Conservation (phyloP, 2,797 vertebrate genomes). For the Pachyuromys duprasi region DNA sequence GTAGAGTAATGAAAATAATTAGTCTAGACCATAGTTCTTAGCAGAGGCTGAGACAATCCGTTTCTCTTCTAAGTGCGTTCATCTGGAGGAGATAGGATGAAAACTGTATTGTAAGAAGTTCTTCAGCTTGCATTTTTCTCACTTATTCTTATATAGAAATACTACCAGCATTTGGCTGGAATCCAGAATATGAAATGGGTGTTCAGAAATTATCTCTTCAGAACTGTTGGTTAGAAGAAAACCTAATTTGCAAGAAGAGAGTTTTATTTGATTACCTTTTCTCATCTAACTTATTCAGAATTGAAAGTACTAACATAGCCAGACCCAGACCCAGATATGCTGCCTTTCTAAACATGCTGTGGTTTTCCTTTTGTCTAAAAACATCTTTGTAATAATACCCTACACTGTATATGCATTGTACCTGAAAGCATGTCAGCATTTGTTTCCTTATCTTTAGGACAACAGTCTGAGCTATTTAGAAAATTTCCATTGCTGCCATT, state of each 20-base stretch:
- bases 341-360: not conserved
- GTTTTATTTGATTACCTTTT: constrained; percentile 40
- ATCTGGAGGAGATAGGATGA: not conserved
- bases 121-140: not conserved
- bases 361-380: constrained; percentile 37
- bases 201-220: constrained; percentile 28
- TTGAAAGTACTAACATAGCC: not conserved
- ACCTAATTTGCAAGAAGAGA: not conserved
- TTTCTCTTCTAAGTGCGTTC: not conserved
- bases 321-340: not conserved
- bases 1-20: not conserved
- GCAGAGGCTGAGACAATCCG: not conserved
- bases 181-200: not conserved
- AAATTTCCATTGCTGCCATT: constrained; percentile 7
- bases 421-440: constrained; percentile 24
- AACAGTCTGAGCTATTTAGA: not conserved
- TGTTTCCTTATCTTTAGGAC: constrained; percentile 53
- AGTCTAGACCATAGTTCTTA: not conserved
- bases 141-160: constrained; percentile 10
- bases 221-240: constrained; percentile 28
- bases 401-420: not conserved
- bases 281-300: constrained; percentile 37
- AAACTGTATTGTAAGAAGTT: not conserved
- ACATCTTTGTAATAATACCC: not conserved
- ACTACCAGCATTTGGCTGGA: not conserved